Evolutionary conservation across 2,113 vertebrate genomes (phyloP).

Genomic region (Gracilinanus agilis): DNA sequence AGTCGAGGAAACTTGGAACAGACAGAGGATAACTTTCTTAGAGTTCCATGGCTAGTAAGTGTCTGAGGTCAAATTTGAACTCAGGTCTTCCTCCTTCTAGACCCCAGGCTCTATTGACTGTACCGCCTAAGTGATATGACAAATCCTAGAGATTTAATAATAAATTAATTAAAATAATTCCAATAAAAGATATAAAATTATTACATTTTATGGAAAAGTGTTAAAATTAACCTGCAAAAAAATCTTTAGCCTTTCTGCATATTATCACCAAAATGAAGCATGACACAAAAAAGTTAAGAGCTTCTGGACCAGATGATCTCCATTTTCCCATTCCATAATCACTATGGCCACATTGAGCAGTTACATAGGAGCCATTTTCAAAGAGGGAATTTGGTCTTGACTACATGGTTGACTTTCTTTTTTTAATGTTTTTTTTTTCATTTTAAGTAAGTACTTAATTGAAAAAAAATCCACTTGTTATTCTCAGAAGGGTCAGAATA

Average conservation of each 20-base stretch:
- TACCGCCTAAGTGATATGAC: neutral
- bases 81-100: neutral
- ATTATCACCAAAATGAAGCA: neutral
- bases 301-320: neutral
- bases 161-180: too few relatives aligned
- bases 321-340: neutral
- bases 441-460: too few relatives aligned
- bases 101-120: neutral
- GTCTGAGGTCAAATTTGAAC: neutral
- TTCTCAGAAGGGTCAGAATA: conserved; percentile 6
- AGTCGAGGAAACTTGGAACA: neutral
- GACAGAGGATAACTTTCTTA: neutral
- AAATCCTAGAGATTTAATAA: neutral
- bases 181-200: neutral
- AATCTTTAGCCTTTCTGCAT: neutral
- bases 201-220: too few relatives aligned
- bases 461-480: neutral
- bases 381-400: neutral
- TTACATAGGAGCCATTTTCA: neutral
- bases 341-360: neutral
- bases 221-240: neutral
- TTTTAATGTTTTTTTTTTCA: neutral
- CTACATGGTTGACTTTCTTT: neutral
- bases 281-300: neutral
- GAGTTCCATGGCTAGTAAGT: neutral